Base-by-base conservation (phyloP, 2,113 vertebrate genomes). In the Myrmecophaga tridactyla region DNA sequence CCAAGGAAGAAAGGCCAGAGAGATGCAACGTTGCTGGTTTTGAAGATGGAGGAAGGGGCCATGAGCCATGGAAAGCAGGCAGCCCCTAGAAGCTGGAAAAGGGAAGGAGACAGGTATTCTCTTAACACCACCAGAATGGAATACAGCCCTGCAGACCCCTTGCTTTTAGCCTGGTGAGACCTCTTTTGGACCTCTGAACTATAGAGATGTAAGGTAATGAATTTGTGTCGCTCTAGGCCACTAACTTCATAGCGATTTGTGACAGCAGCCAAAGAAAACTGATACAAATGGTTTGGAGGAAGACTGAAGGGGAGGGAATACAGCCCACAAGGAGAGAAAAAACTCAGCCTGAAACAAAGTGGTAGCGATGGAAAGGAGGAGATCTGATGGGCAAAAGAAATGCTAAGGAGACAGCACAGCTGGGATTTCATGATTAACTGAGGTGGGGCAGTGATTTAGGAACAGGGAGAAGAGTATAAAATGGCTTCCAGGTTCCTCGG, bases 351-450 rank as follows among this genome's bases (percentile, higher is more conserved):
- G 86, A 76, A 14, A 18, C n/a, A 14, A 34, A 41, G 25, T 2
- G 0, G 8, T 3, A 13, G 60, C 17, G 4, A 23, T 0, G 13
- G n/a, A 11, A 31, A 51, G 41, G 29, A n/a, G 8, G 53, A 18
- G 39, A 31, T 12, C 3, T 0, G 7, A 21, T 0, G 1, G 51
- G 43, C 27, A 3, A 0, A 1, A 23, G 21, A 36, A 7, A 18
- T 20, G 7, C 4, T 31, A 6, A 41, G 41, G 86, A 53, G 36
- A 51, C 13, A 17, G 43, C 67, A 13, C 81, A 4, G 76, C 10
- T 1, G 8, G 60, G 18, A 14, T 2, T 13, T 13, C 27, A 25
- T 29, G 36, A 41, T 2, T 4, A 5, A 0, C 2, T 6, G 25
- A n/a, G 9, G 27, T 7, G 2, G 34, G 11, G 12, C 10, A 21